Evolutionary conservation across 2,888 invertebrate species (phyloP), one percentile per base, ranked within the genome.

Genomic region (Harmothoe impar): DNA sequence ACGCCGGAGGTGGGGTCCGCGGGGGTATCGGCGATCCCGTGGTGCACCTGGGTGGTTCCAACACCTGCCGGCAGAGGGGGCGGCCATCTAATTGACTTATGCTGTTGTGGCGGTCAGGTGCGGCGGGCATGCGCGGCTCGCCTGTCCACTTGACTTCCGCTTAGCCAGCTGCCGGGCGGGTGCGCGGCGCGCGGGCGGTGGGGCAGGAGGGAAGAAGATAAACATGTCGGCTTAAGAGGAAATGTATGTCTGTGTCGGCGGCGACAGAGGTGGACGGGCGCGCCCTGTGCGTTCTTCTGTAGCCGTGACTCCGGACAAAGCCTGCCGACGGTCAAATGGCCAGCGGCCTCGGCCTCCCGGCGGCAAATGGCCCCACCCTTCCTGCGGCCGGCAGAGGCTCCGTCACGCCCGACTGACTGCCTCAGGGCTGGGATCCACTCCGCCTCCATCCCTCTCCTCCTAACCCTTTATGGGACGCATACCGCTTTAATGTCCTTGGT

Each of bases 81-180:
- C 54, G 31, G 54, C 17, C n/a, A 86, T 81, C 86, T 86, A 86
- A 86, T 86, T 86, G 86, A 86, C 86, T 86, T 86, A 56, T 54
- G 86, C 56, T 86, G 86, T 86, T 54, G 86, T 86, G 86, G 43
- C 31, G 86, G 86, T 86, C 86, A 86, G 54, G 54, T 86, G 86
- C 86, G 33, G 52, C 86, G 86, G 23, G 86, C 86, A 86, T 54
- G 86, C 86, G 86, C 86, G 1, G 25, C 86, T 86, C 86, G 25
- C 86, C 86, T 86, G 86, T 86, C 86, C 86, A 86, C 86, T 86
- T 86, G 86, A 86, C 86, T 86, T 86, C 86, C 86, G 86, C 86
- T 86, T 86, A 86, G 86, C 86, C 86, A 86, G 52, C 86, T 86
- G 86, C 86, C 86, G 52, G 29, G 54, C 25, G 52, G 86, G 33